Evolutionary conservation across 1,140 invertebrate genomes (phyloP).

Genomic region (Danaus plexippus): DNA sequence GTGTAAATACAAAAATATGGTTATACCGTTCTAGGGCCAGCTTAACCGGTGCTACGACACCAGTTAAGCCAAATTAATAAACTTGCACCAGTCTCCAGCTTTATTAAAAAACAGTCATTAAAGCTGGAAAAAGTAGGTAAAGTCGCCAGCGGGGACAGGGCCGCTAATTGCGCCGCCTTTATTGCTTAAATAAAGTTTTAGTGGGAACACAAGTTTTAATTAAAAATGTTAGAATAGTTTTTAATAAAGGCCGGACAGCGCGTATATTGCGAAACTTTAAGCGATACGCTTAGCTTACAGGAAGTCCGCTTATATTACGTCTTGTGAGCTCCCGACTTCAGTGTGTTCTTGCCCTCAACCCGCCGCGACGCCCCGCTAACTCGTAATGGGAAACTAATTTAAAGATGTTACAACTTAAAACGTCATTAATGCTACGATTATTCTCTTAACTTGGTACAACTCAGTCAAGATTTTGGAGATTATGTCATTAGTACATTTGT

Average conservation of each 20-base stretch:
- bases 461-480: no score
- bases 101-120: conserved; percentile 73
- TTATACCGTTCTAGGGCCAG: conserved; percentile 33
- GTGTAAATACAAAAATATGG: conserved; percentile 43
- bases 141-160: conserved; percentile 69
- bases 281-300: conserved; percentile 65
- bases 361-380: no score
- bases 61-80: conserved; percentile 71
- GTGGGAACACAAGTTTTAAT: conserved; percentile 72
- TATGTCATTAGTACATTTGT: no score
- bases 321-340: conserved; percentile 20
- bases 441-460: no score
- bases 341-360: no score
- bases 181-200: conserved; percentile 73
- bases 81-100: conserved; percentile 65
- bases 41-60: conserved; percentile 53
- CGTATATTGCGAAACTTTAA: conserved; percentile 72
- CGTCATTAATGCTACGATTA: background rate
- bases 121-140: conserved; percentile 70
- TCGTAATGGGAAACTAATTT: background rate
- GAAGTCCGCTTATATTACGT: conserved; percentile 57
- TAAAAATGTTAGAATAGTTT: conserved; percentile 73
- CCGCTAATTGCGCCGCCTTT: conserved; percentile 71
- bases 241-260: conserved; percentile 70
- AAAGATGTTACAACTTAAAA: conserved; percentile 1